Evolutionary conservation across 2,113 vertebrate species (phyloP).

Genomic region (Ammodytes dubius): DNA sequence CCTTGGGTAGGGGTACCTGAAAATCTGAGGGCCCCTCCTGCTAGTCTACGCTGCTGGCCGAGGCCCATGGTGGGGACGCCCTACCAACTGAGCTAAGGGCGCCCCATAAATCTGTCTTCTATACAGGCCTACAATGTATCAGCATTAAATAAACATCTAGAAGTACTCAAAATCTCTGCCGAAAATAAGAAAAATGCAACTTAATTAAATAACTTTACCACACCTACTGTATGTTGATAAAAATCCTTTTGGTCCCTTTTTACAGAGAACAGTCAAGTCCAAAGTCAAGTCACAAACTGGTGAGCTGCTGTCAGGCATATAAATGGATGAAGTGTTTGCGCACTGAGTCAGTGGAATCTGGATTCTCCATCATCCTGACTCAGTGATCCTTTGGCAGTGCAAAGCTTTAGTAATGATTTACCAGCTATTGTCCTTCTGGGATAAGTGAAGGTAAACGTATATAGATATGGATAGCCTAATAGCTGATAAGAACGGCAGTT

Average conservation of each 20-base stretch:
- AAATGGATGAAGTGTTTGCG: not conserved
- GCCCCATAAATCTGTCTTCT: not conserved
- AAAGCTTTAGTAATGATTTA: not conserved
- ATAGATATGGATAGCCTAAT: not conserved
- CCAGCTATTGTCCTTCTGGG: not conserved
- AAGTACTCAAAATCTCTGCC: not conserved
- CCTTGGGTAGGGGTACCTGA: too few species aligned
- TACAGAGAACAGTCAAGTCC: not conserved
- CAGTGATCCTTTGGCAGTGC: not conserved
- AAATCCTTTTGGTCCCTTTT: not conserved
- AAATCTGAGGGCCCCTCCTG: too few species aligned
- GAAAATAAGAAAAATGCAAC: not conserved
- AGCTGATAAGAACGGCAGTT: too few species aligned
- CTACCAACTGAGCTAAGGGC: too few species aligned
- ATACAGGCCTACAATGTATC: not conserved
- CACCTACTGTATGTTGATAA: not conserved
- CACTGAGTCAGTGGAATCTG: too few species aligned
- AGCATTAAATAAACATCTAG: not conserved
- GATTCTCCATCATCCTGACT: not conserved
- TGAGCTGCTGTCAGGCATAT: not conserved
- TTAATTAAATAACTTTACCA: too few species aligned
- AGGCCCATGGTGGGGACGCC: too few species aligned
- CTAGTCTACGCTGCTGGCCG: too few species aligned
- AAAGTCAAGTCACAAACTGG: too few species aligned
- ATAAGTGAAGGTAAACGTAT: not conserved